Evolutionary conservation across 1,140 invertebrate genomes (phyloP), one percentile per base, ranked within the genome.

Genomic region (Doryteuthis pealeii): DNA sequence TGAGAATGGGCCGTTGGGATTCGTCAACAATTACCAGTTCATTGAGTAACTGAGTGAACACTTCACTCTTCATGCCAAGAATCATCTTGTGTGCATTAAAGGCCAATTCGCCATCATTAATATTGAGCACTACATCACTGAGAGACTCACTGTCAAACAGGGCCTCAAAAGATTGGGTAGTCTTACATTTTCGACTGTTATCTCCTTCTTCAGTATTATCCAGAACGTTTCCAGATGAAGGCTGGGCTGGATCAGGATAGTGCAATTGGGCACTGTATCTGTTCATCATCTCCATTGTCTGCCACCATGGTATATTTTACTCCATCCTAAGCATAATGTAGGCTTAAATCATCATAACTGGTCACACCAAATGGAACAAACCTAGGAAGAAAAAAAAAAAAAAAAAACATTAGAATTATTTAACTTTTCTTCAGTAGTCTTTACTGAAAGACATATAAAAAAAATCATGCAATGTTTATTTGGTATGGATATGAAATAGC

Each of bases 11-110:
- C 22, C 75, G 74, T 32, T 78, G 77, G 26, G 33, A 49, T 14
- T 80, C 76, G 8, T 74, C 74, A 3, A 58, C 45, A 14, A 74
- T 74, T 28, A 40, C 72, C 0, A 76, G 43, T 31, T 81, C 79
- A 74, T 84, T 83, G 68, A 85, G 70, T 75, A 82, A 78, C 18
- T 77, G 73, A 33, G 84, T 83, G n/a, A 85, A 73, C 18, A 81
- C 74, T 31, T 82, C 83, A 74, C 84, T 85, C 73, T 85, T 85
- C 73, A 85, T 77, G 28, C 80, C 80, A 26, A 85, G 77, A 43
- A 85, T 83, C 81, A 84, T 83, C 66, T 82, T 84, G 76, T 85
- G 84, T 30, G 81, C 83, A 71, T 81, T 80, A 76, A 85, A 85
- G 68, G 82, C 75, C 72, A 75, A 80, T 66, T 84, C 79, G 12